Evolutionary conservation across 2,797 vertebrate genomes (phyloP).

Genomic region (Amazonetta brasiliensis): DNA sequence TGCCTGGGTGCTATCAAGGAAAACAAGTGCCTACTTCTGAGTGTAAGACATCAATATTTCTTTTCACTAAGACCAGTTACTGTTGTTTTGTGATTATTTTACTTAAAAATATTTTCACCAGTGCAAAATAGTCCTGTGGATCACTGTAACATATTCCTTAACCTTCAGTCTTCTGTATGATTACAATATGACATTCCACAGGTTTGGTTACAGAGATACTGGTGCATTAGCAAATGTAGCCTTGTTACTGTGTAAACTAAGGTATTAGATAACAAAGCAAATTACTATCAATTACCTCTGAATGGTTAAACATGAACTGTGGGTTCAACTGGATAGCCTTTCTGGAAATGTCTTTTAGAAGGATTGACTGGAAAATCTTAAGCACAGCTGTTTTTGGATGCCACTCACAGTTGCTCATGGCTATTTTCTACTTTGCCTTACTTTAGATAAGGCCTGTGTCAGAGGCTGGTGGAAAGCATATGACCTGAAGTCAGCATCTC

Average conservation of each 20-base stretch:
- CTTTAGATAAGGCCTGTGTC: not conserved
- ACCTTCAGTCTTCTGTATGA: not conserved
- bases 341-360: not conserved
- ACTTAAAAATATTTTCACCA: not conserved
- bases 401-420: not conserved
- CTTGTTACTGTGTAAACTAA: not conserved
- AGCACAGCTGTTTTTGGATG: not conserved
- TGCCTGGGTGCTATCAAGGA: constrained; percentile 99
- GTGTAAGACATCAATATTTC: constrained; percentile 84
- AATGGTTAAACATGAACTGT: not conserved
- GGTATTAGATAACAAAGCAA: not conserved
- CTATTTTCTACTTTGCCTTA: not conserved
- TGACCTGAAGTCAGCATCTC: not conserved
- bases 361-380: not conserved
- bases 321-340: not conserved
- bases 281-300: not conserved
- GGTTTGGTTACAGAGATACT: not conserved
- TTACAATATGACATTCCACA: not conserved
- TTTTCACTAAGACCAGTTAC: not conserved
- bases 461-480: not conserved
- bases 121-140: not conserved
- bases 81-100: not conserved
- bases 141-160: not conserved
- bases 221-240: not conserved
- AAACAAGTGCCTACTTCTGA: constrained; percentile 99